Evolutionary conservation across 2,113 vertebrate genomes (phyloP).

Genomic region (Columbina picui): DNA sequence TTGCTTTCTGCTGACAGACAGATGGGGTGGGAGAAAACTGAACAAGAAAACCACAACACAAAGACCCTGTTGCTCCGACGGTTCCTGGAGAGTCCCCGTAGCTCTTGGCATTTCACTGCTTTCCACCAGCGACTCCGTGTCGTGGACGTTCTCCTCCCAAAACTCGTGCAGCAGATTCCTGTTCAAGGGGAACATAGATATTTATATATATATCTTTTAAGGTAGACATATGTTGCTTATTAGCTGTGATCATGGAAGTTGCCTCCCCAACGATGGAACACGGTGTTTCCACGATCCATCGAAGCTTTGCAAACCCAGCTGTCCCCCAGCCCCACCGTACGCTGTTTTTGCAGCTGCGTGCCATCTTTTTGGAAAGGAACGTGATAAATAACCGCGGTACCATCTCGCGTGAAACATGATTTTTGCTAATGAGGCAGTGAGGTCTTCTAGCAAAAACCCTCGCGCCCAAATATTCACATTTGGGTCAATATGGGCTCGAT

Average conservation of each 20-base stretch:
- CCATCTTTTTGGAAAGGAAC: not conserved
- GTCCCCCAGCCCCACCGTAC: not conserved
- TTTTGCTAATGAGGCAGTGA: not conserved
- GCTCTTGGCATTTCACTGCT: not conserved
- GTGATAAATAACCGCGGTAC: not conserved
- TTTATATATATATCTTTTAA: not conserved
- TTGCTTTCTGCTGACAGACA: not conserved
- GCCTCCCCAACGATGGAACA: not conserved
- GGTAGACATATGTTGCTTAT: not conserved
- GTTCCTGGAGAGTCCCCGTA: not conserved
- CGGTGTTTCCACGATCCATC: not conserved
- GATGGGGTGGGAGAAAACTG: not conserved
- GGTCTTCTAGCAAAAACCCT: not conserved
- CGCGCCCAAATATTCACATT: not conserved
- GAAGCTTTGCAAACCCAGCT: not conserved
- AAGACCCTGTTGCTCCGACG: not conserved
- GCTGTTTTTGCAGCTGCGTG: slow-evolving; percentile 10
- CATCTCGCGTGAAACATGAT: not conserved
- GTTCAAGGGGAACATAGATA: not conserved
- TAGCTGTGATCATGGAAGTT: not conserved
- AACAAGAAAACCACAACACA: not conserved
- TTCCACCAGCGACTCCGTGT: not conserved
- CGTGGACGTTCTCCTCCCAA: accelerated
- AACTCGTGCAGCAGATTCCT: not conserved
- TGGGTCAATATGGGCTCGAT: not conserved